Evolutionary conservation across 2,797 vertebrate species (phyloP).

Genomic region (Taenioides sp.): DNA sequence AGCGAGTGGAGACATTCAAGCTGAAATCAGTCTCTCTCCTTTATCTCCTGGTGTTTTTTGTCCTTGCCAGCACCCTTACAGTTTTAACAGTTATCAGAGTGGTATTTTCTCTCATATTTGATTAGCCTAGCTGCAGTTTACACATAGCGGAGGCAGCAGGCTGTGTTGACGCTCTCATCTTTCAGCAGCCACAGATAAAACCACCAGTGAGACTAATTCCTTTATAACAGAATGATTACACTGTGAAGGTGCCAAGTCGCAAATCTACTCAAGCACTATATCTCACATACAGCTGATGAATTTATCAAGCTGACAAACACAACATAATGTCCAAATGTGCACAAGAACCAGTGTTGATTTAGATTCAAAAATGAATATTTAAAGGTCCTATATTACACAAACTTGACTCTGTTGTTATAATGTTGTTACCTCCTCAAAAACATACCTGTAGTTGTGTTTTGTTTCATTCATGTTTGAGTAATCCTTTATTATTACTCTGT

Average conservation of each 20-base stretch:
- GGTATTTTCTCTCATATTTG: background rate
- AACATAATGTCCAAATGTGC: background rate
- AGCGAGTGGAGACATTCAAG: too few relatives aligned
- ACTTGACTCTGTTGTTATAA: too few relatives aligned
- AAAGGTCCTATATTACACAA: too few relatives aligned
- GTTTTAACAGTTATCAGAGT: constrained; percentile 1
- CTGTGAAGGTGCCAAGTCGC: background rate
- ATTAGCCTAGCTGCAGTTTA: background rate
- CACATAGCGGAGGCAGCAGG: background rate
- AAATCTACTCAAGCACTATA: background rate
- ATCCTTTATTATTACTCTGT: too few relatives aligned
- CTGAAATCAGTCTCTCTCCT: background rate
- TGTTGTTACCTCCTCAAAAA: too few relatives aligned
- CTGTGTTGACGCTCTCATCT: background rate
- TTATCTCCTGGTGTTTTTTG: background rate
- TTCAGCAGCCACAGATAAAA: constrained; percentile 3
- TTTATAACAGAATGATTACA: background rate
- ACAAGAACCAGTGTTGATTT: background rate
- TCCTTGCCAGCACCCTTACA: background rate
- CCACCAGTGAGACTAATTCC: constrained; percentile 1
- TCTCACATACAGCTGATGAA: background rate
- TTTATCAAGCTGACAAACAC: background rate
- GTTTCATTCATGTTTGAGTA: too few relatives aligned
- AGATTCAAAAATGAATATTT: too few relatives aligned
- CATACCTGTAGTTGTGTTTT: too few relatives aligned